Base-by-base conservation (phyloP, 2,113 vertebrate species). In the Cairina moschata region DNA sequence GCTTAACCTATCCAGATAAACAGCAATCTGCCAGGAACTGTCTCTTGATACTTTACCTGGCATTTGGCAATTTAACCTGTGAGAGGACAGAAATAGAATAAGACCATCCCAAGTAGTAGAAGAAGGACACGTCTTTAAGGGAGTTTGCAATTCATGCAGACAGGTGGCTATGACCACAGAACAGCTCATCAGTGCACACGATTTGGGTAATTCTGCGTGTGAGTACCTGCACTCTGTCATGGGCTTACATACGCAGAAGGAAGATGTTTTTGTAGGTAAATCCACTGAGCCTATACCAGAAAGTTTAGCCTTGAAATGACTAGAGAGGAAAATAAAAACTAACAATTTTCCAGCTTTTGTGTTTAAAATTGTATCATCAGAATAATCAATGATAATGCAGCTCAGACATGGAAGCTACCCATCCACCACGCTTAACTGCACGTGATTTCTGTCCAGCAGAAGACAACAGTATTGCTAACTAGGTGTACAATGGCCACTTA, bases 191-290 rank as follows among this genome's bases (percentile, higher is more conserved):
- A 52, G n/a, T 20, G 22, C 34, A 6, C 6, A 18, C 0, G 0
- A 18, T 68, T 52, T 84, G 38, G 22, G 50, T 42, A 48, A 82
- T 34, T 76, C 36, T 56, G 23, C 11, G 10, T 17, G 10, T 7
- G 44, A 67, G 11, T 42, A 22, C 0, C 0, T 8, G 8, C 7
- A 72, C 20, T 13, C 44, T 69, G 13, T 74, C 54, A 36, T 5
- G 34, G n/a, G 40, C 90, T 82, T 63, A 34, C 25, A 38, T 10
- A 42, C 7, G 12, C 21, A 88, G 44, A 91, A 85, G 6, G 8
- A 68, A 91, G 17, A 52, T 1, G 4, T 84, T 85, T 92, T 79
- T 7, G 2, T 21, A 48, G 34, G 32, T 60, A 48, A 23, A 54
- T 23, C 34, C 7, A n/a, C 29, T 58, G n/a, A 84, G 7, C 13